phyloP scores from a whole-genome alignment of 2,888 invertebrate species.

The Galeruca laticollis region DNA sequence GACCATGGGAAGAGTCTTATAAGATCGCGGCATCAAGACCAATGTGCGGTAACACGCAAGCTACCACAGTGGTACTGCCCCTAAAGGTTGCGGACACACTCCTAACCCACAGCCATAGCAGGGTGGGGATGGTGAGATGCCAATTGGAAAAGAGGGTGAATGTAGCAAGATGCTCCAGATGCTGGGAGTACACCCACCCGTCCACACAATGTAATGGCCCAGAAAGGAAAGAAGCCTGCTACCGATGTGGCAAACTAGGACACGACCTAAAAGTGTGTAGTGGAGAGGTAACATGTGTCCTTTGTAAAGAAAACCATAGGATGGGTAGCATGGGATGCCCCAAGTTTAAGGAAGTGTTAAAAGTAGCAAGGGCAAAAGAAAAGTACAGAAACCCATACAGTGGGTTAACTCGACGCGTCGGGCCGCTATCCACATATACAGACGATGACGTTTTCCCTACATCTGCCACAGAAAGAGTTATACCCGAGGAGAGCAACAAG shows the following conservation, averaged over 20 bases:
- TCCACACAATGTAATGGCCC: too few species aligned
- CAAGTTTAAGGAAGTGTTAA: conserved; percentile 5
- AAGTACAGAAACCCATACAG: background rate
- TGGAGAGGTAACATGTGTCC: too few species aligned
- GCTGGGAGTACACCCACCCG: background rate
- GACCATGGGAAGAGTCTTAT: background rate
- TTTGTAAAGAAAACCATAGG: background rate
- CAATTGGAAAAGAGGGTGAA: background rate
- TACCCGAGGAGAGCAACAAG: background rate
- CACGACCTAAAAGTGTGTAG: too few species aligned
- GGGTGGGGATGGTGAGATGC: too few species aligned
- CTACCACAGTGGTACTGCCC: background rate
- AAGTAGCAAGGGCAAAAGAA: background rate
- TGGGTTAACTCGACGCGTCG: background rate
- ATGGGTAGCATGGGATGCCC: conserved; percentile 10
- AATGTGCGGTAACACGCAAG: background rate
- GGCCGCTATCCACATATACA: background rate
- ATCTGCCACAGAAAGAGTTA: background rate
- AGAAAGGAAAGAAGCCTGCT: too few species aligned
- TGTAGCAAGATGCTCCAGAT: background rate
- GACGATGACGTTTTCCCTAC: background rate
- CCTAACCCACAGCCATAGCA: too few species aligned
- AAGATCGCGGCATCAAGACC: background rate
- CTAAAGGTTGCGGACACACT: background rate
- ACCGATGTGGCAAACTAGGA: too few species aligned